Percentiles rank a stretch among this genome's conserved stretches.
These are phyloP conservation scores for Chrysomela aeneicollis DNA, from an alignment of 2,888 invertebrate species.

Conservation along the genomic window DNA sequence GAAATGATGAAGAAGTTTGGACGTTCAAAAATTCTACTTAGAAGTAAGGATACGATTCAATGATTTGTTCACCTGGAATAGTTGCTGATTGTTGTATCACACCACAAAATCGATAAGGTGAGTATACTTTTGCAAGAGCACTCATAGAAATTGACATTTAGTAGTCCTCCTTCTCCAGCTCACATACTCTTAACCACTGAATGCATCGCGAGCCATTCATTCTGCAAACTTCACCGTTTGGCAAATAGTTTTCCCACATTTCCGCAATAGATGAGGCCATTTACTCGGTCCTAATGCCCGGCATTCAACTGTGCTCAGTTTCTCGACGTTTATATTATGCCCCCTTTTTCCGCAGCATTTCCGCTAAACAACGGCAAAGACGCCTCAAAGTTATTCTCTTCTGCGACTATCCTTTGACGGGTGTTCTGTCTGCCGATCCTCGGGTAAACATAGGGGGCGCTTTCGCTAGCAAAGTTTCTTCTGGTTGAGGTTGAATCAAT, in stretches of 20 bases:
- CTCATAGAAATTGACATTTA: too few relatives aligned
- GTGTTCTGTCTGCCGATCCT: constrained; percentile 18
- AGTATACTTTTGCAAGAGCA: too few relatives aligned
- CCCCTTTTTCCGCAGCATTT: background rate
- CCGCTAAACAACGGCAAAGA: constrained; percentile 16
- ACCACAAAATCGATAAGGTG: too few relatives aligned
- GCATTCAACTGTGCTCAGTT: constrained; percentile 7
- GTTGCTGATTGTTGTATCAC: too few relatives aligned
- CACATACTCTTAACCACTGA: background rate
- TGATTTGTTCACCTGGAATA: too few relatives aligned
- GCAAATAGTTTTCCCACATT: background rate
- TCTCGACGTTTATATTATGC: constrained; percentile 2
- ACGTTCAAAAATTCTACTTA: too few relatives aligned
- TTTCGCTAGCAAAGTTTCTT: too few relatives aligned
- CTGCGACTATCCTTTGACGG: constrained; percentile 15
- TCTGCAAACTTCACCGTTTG: background rate
- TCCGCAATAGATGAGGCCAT: background rate
- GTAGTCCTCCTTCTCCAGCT: too few relatives aligned
- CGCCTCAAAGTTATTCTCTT: constrained; percentile 15
- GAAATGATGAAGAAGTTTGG: too few relatives aligned
- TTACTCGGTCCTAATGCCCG: background rate
- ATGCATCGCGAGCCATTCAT: background rate
- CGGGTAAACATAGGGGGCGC: constrained; percentile 16
- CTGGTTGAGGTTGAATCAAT: too few relatives aligned
- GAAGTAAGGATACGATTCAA: too few relatives aligned